Conservation (phyloP, 1,140 invertebrate species). For the Danaus melanippus region DNA sequence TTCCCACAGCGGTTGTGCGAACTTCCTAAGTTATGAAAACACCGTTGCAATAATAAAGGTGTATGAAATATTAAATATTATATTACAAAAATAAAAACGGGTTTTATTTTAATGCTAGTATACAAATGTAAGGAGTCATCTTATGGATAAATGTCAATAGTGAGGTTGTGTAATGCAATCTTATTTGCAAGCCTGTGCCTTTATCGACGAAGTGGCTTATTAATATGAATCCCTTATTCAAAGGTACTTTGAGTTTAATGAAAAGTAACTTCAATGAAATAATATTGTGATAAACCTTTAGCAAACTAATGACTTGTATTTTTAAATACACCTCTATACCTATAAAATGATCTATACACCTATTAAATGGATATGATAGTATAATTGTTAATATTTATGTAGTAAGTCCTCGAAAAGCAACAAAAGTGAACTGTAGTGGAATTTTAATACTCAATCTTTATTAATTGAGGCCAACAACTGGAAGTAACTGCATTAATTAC, state of each 20-base stretch:
- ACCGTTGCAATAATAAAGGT: constrained; percentile 12
- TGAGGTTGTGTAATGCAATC: constrained; percentile 42
- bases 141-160: constrained; percentile 55
- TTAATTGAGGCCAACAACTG: constrained; percentile 60
- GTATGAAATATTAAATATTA: constrained; percentile 6
- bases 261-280: too few relatives aligned
- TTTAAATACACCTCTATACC: constrained; percentile 6
- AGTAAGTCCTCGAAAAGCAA: constrained; percentile 25
- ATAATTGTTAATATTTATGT: constrained; percentile 8
- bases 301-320: constrained; percentile 2
- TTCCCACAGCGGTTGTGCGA: constrained; percentile 44
- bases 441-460: constrained; percentile 60
- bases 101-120: neutral
- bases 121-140: constrained; percentile 3
- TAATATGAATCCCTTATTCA: too few relatives aligned
- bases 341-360: too few relatives aligned
- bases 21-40: constrained; percentile 15
- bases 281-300: too few relatives aligned
- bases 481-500: constrained; percentile 50
- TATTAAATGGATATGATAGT: constrained; percentile 11
- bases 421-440: constrained; percentile 32
- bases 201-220: constrained; percentile 8
- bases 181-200: constrained; percentile 53
- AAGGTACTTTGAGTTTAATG: too few relatives aligned
- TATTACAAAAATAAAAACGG: neutral